Base-by-base conservation (phyloP, 2,888 invertebrate genomes). In the Prenolepis imparis region DNA sequence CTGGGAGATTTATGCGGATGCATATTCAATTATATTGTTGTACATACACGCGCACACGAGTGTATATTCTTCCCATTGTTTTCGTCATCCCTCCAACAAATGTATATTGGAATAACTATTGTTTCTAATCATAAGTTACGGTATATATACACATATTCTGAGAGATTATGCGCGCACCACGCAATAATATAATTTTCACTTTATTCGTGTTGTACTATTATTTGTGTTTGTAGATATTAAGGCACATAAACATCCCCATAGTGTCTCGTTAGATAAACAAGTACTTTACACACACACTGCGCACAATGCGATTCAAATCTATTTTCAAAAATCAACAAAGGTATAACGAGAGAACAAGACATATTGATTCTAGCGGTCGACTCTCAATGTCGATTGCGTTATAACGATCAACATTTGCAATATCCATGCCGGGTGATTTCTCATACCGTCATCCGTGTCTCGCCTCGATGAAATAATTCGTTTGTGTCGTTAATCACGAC, bases 31-130 rank as follows among this genome's bases (percentile, higher is more conserved):
- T 66, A 67, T 63, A 82, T 59, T 48, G 32, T 82, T 72, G 82
- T 75, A 84, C 88, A 89, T 89, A 90, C 89, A 85, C 90, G 87
- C 90, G 89, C 90, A 90, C 88, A 90, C 67, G 61, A 88, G 73
- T 82, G 82, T 77, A 61, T 57, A 84, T 68, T 72, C 57, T 57
- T 61, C 61, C 41, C 18, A 24, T 59, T 78, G 70, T 64, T 63
- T 74, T 41, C 5, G 64, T 59, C 66, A 81, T 61, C 32, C 81
- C 64, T 72, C 67, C 63, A 77, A 77, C n/a, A n/a, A 77, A 57
- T 70, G 44, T 44, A 32, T 24, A 59, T 59, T 44, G 36, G n/a
- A 55, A 28, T 67, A 41, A 77, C 41, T 39, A 36, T 28, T 21
- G 21, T 75, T 63, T 24, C 15, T 48, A 39, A 63, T 74, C 63